phyloP scores from a whole-genome alignment of 1,140 invertebrate species.

The Calycopis cecrops region DNA sequence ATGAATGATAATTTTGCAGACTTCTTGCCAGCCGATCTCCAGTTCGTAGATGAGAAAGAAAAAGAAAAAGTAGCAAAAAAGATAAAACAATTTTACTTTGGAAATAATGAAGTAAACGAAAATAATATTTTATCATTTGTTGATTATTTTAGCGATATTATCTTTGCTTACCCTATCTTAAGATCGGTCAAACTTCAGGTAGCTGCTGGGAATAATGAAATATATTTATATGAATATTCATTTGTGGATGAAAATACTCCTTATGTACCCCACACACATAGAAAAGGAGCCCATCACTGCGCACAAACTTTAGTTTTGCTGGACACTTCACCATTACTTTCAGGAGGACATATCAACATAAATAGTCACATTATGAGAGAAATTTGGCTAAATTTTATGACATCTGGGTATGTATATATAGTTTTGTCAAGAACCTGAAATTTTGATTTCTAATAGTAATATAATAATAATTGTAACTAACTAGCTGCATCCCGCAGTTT shows the following conservation, averaged over 20 bases:
- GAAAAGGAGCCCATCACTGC: slow-evolving; percentile 38
- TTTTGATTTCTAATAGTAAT: too few relatives aligned
- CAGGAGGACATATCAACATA: slow-evolving; percentile 20
- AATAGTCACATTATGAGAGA: slow-evolving; percentile 25
- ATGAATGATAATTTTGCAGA: too few relatives aligned
- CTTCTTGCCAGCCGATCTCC: too few relatives aligned
- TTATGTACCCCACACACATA: slow-evolving; percentile 30
- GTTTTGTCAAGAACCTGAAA: too few relatives aligned
- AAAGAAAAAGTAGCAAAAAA: slow-evolving; percentile 22
- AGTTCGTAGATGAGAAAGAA: too few relatives aligned
- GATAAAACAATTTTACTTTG: slow-evolving; percentile 40
- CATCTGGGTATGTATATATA: slow-evolving; percentile 28
- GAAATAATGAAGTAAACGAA: too few relatives aligned
- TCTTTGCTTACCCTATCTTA: slow-evolving; percentile 38
- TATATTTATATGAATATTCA: slow-evolving; percentile 49
- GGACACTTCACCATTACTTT: slow-evolving; percentile 25
- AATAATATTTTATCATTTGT: too few relatives aligned
- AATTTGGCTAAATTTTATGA: slow-evolving; percentile 31
- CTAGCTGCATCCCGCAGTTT: too few relatives aligned
- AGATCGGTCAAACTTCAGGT: slow-evolving; percentile 32
- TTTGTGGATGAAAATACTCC: slow-evolving; percentile 31
- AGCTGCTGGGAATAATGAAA: slow-evolving; percentile 32
- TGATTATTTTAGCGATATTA: slow-evolving; percentile 42
- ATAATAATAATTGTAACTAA: too few relatives aligned
- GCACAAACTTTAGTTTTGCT: slow-evolving; percentile 29